Base-by-base conservation (phyloP, 2,888 invertebrate species). In the Agriopis aurantiaria region DNA sequence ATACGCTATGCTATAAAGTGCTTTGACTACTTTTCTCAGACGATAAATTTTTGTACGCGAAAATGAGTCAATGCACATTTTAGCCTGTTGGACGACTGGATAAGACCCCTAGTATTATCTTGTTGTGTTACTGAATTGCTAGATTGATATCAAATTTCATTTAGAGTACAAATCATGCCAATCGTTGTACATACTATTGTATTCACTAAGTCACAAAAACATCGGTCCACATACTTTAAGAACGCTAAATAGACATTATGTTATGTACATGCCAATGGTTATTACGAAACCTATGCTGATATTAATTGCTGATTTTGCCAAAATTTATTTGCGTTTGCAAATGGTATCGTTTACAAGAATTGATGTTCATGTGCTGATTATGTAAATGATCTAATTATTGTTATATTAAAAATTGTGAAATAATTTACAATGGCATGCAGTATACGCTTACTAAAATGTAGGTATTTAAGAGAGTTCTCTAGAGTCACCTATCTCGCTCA, bases 121-220 rank as follows among this genome's bases (percentile, higher is more conserved):
- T n/a, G 45, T 45, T 57, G 12, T 46, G 49, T n/a, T 49, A n/a
- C 10, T 40, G 41, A 41, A 40, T 51, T 14, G 41, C 60, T 49
- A 49, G 48, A 59, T 9, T 14, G 10, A 49, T 59, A 14, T 49
- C 17, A 12, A 8, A 55, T 55, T 48, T 56, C 33, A 62, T 65
- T 43, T 49, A 49, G 40, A 65, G 69, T 69, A 65, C 49, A 60
- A 61, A 57, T 40, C 52, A 60, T 69, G 53, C 55, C 62, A 48
- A 58, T 68, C 48, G 52, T 52, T 52, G 46, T 63, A 68, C 46
- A 33, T 46, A 46, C 33, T 14, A 10, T 7, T 46, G 40, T 12
- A 67, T 55, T 11, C 40, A 52, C 0, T 52, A 45, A 14, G 61
- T 67, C 56, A 67, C 67, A 57, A 62, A 67, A 33, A 0, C 8